Evolutionary conservation across 92 coral and sea anemone genomes (phyloP).

Genomic region (Porites cylindrica): DNA sequence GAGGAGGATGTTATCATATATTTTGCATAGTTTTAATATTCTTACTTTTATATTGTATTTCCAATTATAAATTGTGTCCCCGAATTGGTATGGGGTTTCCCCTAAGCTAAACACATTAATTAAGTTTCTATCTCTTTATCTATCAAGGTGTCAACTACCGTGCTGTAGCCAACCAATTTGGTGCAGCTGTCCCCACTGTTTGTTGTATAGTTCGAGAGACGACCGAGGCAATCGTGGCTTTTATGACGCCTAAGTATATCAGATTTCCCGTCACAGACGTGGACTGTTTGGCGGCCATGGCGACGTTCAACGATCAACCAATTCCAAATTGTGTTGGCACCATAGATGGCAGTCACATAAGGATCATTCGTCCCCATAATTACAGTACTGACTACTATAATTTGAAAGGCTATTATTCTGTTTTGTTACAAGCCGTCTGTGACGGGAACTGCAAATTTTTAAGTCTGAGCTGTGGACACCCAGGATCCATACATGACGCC

Average conservation of each 20-base stretch:
- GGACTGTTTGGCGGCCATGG: constrained; percentile 36
- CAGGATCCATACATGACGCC: constrained; percentile 65
- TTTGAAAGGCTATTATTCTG: constrained; percentile 52
- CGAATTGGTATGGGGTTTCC: too few relatives aligned
- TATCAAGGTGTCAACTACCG: constrained; percentile 57
- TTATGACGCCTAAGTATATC: constrained; percentile 28
- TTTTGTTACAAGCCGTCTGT: constrained; percentile 56
- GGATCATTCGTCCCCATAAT: constrained; percentile 22
- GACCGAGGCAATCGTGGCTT: constrained; percentile 24
- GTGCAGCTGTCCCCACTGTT: constrained; percentile 53
- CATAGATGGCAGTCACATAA: constrained; percentile 56
- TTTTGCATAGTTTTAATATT: too few relatives aligned
- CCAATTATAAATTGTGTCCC: too few relatives aligned
- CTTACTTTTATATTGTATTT: too few relatives aligned
- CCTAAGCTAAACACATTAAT: too few relatives aligned
- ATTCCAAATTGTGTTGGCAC: constrained; percentile 53
- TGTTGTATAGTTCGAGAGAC: constrained; percentile 22
- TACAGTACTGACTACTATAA: constrained; percentile 50
- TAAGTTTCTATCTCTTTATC: background rate
- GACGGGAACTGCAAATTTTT: constrained; percentile 58
- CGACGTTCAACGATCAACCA: constrained; percentile 1
- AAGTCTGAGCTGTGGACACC: constrained; percentile 62
- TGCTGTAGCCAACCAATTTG: constrained; percentile 57
- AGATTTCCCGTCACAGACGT: constrained; percentile 34
- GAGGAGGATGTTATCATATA: too few relatives aligned